A percentile compares a stretch with the other conserved stretches of the same genome.
These are phyloP conservation scores for Collichthys lucidus DNA, from an alignment of 2,113 vertebrate species.

Conservation along the genomic window DNA sequence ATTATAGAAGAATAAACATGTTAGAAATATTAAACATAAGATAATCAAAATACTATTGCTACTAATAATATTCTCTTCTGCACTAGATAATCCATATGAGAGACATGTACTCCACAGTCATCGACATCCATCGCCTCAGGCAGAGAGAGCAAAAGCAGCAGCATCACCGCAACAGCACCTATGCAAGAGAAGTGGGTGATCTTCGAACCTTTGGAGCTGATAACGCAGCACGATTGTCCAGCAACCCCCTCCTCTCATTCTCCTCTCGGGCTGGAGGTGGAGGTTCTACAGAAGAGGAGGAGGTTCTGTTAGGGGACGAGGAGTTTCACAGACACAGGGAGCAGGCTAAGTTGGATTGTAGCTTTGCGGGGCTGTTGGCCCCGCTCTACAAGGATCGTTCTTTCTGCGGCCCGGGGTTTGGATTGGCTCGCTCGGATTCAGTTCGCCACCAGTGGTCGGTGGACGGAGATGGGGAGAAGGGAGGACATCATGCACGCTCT, in stretches of 20 bases:
- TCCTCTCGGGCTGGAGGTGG: conserved; percentile 72
- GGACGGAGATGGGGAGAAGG: conserved; percentile 83
- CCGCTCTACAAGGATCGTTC: conserved; percentile 88
- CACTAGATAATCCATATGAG: conserved; percentile 95
- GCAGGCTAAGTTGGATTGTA: conserved; percentile 64
- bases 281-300: conserved; percentile 88
- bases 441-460: conserved; percentile 77
- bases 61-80: not conserved
- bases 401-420: conserved; percentile 74
- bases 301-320: conserved; percentile 81
- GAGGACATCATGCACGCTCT: conserved; percentile 91
- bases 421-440: conserved; percentile 51
- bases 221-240: conserved; percentile 84
- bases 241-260: conserved; percentile 87
- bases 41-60: not conserved
- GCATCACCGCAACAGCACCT: conserved; percentile 79
- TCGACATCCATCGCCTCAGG: conserved; percentile 94
- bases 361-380: conserved; percentile 83
- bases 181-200: conserved; percentile 79
- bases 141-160: conserved; percentile 90
- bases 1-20: not conserved
- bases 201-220: conserved; percentile 77
- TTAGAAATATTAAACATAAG: not conserved
- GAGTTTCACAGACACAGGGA: conserved; percentile 49
- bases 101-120: conserved; percentile 99